Conservation (phyloP, 2,797 vertebrate genomes). For the Pseudopleuronectes americanus region DNA sequence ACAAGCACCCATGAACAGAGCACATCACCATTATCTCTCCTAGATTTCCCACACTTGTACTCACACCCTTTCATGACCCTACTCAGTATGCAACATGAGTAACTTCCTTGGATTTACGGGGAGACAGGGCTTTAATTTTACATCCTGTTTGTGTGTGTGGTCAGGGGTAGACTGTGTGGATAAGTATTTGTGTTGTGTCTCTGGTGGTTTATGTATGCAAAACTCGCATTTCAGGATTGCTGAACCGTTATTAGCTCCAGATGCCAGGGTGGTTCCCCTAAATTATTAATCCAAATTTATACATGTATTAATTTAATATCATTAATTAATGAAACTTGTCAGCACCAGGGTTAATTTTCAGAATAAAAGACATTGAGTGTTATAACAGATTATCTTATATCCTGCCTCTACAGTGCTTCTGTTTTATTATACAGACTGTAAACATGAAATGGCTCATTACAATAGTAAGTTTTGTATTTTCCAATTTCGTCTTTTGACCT, state of each 20-base stretch:
- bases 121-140: constrained; percentile 51
- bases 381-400: constrained; percentile 4
- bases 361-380: constrained; percentile 5
- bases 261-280: too few relatives aligned
- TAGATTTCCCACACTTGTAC: constrained; percentile 45
- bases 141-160: constrained; percentile 23
- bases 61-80: constrained; percentile 56
- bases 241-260: too few relatives aligned
- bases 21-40: constrained; percentile 25
- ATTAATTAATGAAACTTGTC: too few relatives aligned
- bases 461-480: not conserved
- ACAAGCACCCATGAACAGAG: constrained; percentile 6
- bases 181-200: constrained; percentile 4
- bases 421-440: not conserved
- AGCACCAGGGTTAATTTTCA: not conserved
- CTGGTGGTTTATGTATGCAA: not conserved
- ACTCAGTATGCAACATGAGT: constrained; percentile 64
- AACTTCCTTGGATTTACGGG: constrained; percentile 53
- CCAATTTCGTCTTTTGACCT: too few relatives aligned
- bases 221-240: too few relatives aligned
- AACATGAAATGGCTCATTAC: constrained; percentile 16
- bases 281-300: too few relatives aligned
- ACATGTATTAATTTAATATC: too few relatives aligned
- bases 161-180: not conserved
- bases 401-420: not conserved